Evolutionary conservation across 2,797 vertebrate species (phyloP), one percentile per base, ranked within the genome.

Genomic region (Columba guinea): DNA sequence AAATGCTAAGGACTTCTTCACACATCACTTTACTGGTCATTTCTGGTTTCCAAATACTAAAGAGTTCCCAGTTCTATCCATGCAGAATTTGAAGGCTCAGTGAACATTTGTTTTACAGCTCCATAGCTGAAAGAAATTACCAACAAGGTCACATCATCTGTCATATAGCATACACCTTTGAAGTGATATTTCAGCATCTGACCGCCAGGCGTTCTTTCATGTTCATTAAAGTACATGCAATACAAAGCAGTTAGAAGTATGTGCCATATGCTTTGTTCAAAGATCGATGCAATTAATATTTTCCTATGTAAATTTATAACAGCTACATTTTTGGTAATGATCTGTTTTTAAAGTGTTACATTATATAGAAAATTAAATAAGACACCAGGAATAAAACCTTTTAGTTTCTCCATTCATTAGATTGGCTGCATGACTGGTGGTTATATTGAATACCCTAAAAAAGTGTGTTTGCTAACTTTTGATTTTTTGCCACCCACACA

Each of bases 391-490:
- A n/a, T 81, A 73, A 63, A 74, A 92, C 7, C 28, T 78, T 94
- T 93, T 44, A 30, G 7, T 91, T 94, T 95, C 39, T 89, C 73
- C 63, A 51, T 90, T 95, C 78, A 75, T 93, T 96, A 80, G 24
- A 30, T 93, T 67, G 75, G 67, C 44, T 89, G 16, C 44, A 78
- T 87, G 86, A 90, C 77, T 70, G 44, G 75, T 90, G 41, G 59
- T 94, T 93, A 86, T 93, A 88, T 69, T 94, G 84, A 95, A 84
- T 87, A 91, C 30, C 32, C 46, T 70, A 68, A 95, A 90, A 89
- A 95, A 96, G 7, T 41, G 7, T 94, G 77, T 97, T 97, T 97
- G 93, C 86, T 89, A 96, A 97, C 95, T 97, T 97, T 70, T 88
- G 63, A 70, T 89, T 92, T 96, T 96, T 93, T 91, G 59, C 53